phyloP scores from a whole-genome alignment of 53 echinoderm and acorn worm genomes.

The Actinopyga echinites region DNA sequence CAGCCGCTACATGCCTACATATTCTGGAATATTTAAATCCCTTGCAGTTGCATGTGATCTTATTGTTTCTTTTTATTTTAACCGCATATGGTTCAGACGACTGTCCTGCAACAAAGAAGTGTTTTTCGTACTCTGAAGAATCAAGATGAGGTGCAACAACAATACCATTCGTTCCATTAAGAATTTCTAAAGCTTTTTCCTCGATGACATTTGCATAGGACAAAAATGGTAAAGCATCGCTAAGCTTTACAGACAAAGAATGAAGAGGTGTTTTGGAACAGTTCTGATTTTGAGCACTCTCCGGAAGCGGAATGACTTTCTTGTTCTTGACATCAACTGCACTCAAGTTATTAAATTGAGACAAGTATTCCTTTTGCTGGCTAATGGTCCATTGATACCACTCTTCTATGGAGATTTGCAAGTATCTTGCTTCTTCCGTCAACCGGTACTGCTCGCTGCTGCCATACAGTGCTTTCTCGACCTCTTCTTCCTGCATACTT shows the following conservation, averaged over 20 bases:
- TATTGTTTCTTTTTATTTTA: background rate
- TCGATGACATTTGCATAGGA: background rate
- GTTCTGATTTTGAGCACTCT: background rate
- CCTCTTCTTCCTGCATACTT: background rate
- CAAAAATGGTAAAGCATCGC: background rate
- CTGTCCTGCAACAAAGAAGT: background rate
- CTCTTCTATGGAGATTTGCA: conserved; percentile 10
- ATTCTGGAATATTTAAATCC: conserved; percentile 16
- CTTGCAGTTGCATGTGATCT: background rate
- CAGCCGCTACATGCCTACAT: background rate
- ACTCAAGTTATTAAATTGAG: background rate
- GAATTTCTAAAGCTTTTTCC: background rate
- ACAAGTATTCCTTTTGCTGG: background rate
- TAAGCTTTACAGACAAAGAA: background rate
- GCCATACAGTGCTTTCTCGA: conserved; percentile 9
- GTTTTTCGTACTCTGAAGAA: background rate
- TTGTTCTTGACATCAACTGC: background rate
- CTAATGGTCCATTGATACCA: background rate
- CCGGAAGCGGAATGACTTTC: background rate
- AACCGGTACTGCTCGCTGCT: background rate
- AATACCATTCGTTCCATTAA: background rate
- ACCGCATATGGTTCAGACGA: background rate
- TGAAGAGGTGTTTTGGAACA: background rate
- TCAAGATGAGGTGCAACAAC: background rate
- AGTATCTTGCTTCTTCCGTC: conserved; percentile 5